These are phyloP conservation scores for Otus sunia DNA, from an alignment of 2,113 vertebrate species.

Conservation along the genomic window DNA sequence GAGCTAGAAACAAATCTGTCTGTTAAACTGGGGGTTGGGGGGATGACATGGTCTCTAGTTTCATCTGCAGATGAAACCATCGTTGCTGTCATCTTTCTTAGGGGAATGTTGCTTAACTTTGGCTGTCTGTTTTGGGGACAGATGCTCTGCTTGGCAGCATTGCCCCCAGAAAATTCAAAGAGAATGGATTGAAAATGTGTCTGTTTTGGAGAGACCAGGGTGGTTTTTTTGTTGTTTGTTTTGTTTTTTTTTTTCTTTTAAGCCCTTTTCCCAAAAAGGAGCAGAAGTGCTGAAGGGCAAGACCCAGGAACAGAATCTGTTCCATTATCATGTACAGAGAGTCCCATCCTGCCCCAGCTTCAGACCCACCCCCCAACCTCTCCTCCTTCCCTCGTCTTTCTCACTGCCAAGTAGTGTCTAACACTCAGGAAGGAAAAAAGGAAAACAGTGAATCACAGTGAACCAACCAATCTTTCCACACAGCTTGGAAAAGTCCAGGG, in stretches of 20 bases:
- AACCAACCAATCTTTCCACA: not conserved
- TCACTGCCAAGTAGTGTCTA: not conserved
- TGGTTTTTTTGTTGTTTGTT: too few relatives aligned
- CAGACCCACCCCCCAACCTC: not conserved
- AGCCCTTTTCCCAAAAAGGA: not conserved
- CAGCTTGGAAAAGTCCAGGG: not conserved
- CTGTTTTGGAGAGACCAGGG: not conserved
- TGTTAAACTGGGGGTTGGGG: not conserved
- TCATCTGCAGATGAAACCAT: not conserved
- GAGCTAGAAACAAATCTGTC: not conserved
- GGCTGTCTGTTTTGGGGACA: not conserved
- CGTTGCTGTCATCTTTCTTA: not conserved
- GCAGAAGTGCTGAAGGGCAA: not conserved
- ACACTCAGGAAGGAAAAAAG: not conserved
- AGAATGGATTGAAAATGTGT: not conserved
- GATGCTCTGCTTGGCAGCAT: not conserved
- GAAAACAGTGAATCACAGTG: not conserved
- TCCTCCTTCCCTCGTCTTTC: not conserved
- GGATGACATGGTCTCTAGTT: not conserved
- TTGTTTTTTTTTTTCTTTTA: too few relatives aligned
- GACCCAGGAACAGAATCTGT: not conserved
- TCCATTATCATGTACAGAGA: not conserved
- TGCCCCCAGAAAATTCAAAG: not conserved
- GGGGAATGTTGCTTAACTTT: fast-evolving
- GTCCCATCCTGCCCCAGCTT: not conserved